These are phyloP conservation scores for Dolomedes plantarius DNA, from an alignment of 2,888 invertebrate genomes.

Conservation along the genomic window DNA sequence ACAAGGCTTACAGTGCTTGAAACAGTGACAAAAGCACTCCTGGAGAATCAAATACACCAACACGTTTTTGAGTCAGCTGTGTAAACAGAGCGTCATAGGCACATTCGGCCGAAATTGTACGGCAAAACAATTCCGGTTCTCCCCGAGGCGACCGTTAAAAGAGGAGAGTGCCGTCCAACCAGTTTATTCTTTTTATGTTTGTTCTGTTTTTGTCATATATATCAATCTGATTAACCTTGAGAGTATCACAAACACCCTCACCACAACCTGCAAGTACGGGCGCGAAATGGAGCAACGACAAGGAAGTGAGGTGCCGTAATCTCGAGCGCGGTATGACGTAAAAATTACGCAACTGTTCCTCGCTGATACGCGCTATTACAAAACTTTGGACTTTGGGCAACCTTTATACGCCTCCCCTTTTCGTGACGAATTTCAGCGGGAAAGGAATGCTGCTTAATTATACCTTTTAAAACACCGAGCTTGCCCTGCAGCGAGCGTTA, in stretches of 20 bases:
- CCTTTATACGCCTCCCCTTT: no score
- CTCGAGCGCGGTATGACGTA: slow-evolving; percentile 27
- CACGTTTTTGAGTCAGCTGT: no score
- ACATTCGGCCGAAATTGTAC: not conserved
- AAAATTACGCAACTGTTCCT: slow-evolving; percentile 35
- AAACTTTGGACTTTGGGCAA: no score
- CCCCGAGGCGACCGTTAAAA: no score
- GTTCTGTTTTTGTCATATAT: not conserved
- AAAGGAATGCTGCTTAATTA: no score
- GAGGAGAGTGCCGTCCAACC: not conserved
- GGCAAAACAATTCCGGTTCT: no score
- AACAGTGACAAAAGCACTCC: no score
- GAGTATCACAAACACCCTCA: not conserved
- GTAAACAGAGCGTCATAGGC: not conserved
- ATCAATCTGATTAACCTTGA: slow-evolving; percentile 39
- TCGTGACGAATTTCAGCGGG: no score
- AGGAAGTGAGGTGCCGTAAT: slow-evolving; percentile 30
- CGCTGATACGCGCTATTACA: not conserved
- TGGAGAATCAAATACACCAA: no score
- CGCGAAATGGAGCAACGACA: slow-evolving; percentile 20
- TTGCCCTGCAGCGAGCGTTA: no score
- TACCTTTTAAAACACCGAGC: no score
- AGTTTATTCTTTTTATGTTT: not conserved
- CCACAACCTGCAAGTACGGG: slow-evolving; percentile 26
- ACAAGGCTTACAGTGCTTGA: no score